phyloP scores from a whole-genome alignment of 2,888 invertebrate genomes.

The Netelia fuscicornis region DNA sequence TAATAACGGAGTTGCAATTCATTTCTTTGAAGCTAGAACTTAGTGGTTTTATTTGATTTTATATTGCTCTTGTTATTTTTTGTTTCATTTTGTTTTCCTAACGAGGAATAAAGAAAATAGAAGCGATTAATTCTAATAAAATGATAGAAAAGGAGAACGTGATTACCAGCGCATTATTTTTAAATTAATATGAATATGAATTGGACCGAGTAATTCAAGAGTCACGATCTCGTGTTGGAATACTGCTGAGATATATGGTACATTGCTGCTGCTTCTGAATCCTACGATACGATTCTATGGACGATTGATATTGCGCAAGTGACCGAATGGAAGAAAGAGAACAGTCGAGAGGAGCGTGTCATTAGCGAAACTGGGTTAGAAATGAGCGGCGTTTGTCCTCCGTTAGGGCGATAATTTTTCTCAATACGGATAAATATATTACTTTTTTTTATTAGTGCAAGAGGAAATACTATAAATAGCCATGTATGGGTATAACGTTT shows the following conservation, averaged over 20 bases:
- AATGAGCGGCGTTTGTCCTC: conserved; percentile 67
- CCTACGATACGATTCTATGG: neutral
- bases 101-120: too few species aligned
- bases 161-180: neutral
- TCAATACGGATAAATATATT: conserved; percentile 19
- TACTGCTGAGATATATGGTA: neutral
- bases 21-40: too few species aligned
- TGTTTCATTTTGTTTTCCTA: too few species aligned
- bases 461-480: conserved; percentile 21
- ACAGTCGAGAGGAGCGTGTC: conserved; percentile 38
- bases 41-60: too few species aligned
- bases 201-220: conserved; percentile 19
- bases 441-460: conserved; percentile 8
- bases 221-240: conserved; percentile 26
- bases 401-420: conserved; percentile 46
- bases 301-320: conserved; percentile 61
- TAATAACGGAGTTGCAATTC: too few species aligned
- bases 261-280: neutral
- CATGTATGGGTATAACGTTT: neutral
- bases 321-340: conserved; percentile 57
- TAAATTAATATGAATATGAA: neutral
- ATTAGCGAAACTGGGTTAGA: conserved; percentile 69
- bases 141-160: too few species aligned
- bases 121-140: conserved; percentile 10
- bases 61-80: too few species aligned